These are phyloP conservation scores for Cochlearius cochlearius DNA, from an alignment of 2,113 vertebrate species.

Conservation along the genomic window DNA sequence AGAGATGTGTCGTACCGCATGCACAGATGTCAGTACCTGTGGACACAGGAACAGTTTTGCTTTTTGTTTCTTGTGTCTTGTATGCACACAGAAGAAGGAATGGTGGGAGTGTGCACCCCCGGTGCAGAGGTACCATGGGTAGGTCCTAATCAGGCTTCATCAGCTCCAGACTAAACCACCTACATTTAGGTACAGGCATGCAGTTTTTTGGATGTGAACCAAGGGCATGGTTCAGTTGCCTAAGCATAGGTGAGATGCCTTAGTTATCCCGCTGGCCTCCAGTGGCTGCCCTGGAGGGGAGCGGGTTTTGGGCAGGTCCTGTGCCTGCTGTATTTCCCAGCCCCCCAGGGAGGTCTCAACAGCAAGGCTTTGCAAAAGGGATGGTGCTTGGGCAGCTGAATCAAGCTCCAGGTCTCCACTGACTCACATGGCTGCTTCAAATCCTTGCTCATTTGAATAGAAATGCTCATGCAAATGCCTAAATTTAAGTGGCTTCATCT, in stretches of 20 bases:
- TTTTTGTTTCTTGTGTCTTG: not conserved
- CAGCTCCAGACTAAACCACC: not conserved
- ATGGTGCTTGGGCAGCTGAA: not conserved
- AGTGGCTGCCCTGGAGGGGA: fast-evolving
- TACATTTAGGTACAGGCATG: not conserved
- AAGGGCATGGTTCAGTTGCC: not conserved
- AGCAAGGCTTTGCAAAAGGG: not conserved
- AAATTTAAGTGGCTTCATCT: not conserved
- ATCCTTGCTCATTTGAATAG: not conserved
- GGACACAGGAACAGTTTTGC: not conserved
- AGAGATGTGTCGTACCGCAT: not conserved
- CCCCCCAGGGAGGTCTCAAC: not conserved
- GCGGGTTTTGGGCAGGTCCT: not conserved
- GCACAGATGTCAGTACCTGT: not conserved
- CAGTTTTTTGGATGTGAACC: not conserved
- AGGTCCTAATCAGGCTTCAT: not conserved
- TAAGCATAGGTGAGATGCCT: not conserved
- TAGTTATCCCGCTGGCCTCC: not conserved
- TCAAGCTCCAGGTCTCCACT: not conserved
- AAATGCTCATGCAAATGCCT: not conserved
- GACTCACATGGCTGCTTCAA: not conserved
- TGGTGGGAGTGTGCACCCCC: not conserved
- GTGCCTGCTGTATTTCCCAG: not conserved
- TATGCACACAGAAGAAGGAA: not conserved
- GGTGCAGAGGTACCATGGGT: not conserved